Evolutionary conservation across 2,888 invertebrate species (phyloP), one percentile per base, ranked within the genome.

Genomic region (Heliothis peltigera): DNA sequence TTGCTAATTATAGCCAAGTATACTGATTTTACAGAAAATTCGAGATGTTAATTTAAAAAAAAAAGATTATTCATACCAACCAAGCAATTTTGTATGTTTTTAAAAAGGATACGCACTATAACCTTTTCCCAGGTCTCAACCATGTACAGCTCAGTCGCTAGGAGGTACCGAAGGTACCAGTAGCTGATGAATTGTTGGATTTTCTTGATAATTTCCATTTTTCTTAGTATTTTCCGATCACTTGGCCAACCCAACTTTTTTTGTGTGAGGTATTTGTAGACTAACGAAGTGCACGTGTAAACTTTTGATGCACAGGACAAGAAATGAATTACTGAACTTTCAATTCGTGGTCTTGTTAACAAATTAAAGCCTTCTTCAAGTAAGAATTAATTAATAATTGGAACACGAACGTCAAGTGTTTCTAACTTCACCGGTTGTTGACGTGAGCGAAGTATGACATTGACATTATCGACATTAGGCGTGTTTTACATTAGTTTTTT

Each of bases 51-150:
- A 21, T 22, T 25, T 15, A 1, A n/a, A 28, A 12, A n/a, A n/a
- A n/a, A n/a, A n/a, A n/a, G n/a, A n/a, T n/a, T n/a, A n/a, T n/a
- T n/a, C n/a, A n/a, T n/a, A n/a, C n/a, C n/a, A n/a, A 25, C 2
- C 10, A 28, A 8, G 4, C 2, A 39, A 52, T 1, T 12, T 44
- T 6, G 0, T 44, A 1, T 8, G n/a, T 53, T 75, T 73, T 67
- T 76, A 18, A 84, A 96, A 96, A 96, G 96, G 96, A 96, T 96
- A 96, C 96, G 95, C 63, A 96, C 92, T 52, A 95, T 91, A 47
- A 90, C 88, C 84, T 93, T 93, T 84, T 96, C 96, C 96, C 96
- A 96, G 51, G 94, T 94, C 75, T 96, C 96, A 18, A 96, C 96
- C 95, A 96, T 96, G 80, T 96, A 96, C 21, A 96, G 82, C 79